Evolutionary conservation across 2,113 vertebrate genomes (phyloP), one percentile per base, ranked within the genome.

Genomic region (Chaenogobius annularis): DNA sequence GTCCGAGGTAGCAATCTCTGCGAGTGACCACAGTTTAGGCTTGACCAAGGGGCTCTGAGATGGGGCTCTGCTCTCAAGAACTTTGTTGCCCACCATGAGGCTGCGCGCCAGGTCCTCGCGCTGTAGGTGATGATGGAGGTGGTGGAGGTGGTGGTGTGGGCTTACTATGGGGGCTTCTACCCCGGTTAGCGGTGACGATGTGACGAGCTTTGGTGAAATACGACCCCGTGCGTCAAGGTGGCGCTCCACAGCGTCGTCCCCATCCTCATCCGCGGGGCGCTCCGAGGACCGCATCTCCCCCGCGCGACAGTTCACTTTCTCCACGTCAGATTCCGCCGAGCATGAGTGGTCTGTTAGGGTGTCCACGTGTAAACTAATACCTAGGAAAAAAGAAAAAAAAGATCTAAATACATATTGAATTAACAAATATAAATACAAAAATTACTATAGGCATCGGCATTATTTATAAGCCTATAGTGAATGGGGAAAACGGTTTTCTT

Each of bases 1-100:
- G 95, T 98, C 97, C 92, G 97, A 99, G 72, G 97, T 99, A 91
- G 97, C 97, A 74, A 99, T 99, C 91, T 99, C 97, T 52, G 96
- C 97, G 90, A 98, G 93, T 12, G 97, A 98, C 97, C 97, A 99
- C 64, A 98, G 91, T 78, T 98, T 98, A 86, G 97, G 96, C 75
- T 98, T 98, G 88, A 89, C 93, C 82, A 92, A 84, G 12, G 93
- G 93, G 82, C 90, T 95, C 78, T 94, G 96, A 54, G 93, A 90
- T n/a, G 35, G 35, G 61, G 61, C 61, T 63, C 61, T 63, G 61
- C 35, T 63, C n/a, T 63, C 61, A 10, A 63, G 35, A 63, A 19
- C 61, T 20, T 66, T 66, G 64, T 66, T 66, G 40, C 64, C 40
- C 40, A 43, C 20, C 12, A 66, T 83, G 74, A 90, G 77, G 79